A percentile compares a stretch with the other conserved stretches of the same genome.
Conservation (phyloP, 1,140 invertebrate genomes). For the Drosophila quadrilineata region DNA sequence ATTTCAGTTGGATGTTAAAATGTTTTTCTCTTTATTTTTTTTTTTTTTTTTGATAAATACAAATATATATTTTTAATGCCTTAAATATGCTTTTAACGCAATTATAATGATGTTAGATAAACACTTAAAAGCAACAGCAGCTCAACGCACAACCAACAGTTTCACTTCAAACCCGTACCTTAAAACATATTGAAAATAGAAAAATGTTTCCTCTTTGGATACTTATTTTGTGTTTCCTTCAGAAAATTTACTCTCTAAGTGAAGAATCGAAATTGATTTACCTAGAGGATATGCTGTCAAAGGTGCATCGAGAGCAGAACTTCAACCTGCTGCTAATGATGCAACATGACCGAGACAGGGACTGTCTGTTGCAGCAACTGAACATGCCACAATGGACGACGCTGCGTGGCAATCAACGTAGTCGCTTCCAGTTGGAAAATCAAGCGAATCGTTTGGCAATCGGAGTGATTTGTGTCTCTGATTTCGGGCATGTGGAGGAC, state of each 20-base stretch:
- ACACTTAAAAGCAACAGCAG: constrained; percentile 9
- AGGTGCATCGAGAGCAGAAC: constrained; percentile 20
- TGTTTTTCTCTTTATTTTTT: constrained; percentile 3
- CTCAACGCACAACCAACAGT: too few species aligned
- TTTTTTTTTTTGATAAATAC: too few species aligned
- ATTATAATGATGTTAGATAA: constrained; percentile 32
- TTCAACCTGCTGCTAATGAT: constrained; percentile 27
- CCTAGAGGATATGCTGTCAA: constrained; percentile 20
- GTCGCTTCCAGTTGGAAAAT: background rate
- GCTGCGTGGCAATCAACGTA: constrained; percentile 25
- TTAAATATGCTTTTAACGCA: constrained; percentile 28
- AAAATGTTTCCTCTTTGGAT: constrained; percentile 5
- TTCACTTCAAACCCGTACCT: too few species aligned
- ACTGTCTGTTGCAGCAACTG: constrained; percentile 13
- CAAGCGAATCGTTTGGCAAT: background rate
- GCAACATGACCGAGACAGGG: constrained; percentile 8
- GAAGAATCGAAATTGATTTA: background rate
- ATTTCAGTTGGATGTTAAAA: background rate
- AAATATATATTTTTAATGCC: background rate
- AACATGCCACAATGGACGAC: constrained; percentile 26
- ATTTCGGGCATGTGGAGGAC: background rate
- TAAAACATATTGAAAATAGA: too few species aligned
- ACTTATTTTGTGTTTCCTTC: background rate
- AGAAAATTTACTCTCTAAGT: background rate
- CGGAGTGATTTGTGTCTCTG: constrained; percentile 28